Base-by-base conservation (phyloP, 2,888 invertebrate genomes). In the Yponomeuta cagnagella region DNA sequence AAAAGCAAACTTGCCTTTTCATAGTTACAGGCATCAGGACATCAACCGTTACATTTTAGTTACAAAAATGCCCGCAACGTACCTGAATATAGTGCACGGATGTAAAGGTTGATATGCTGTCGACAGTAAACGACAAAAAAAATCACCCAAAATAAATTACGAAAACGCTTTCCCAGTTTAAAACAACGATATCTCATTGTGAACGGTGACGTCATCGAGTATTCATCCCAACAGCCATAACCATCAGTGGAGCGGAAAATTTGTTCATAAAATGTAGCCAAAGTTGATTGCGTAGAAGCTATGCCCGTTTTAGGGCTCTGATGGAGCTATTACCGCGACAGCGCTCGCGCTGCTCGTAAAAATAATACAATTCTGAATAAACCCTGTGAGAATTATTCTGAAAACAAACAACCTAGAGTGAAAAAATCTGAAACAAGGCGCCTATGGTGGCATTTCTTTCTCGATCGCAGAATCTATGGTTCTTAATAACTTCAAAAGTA, bases 181-280 rank as follows among this genome's bases (percentile, higher is more conserved):
- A 15, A 58, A 15, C 5, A 58, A 58, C 52, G 12, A 58, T 58
- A 58, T 58, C 52, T 58, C 52, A 58, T 12, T 58, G 52, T 58
- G 52, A 58, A 64, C 10, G 43, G 31, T n/a, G 67, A 67, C 43
- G 52, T 58, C 68, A 68, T 68, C 10, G 30, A 48, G 68, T 52
- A 52, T 48, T 52, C 68, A 68, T 68, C 71, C 64, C 68, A 68
- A 70, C 69, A 72, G 70, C 70, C 71, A 67, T 72, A 67, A 71
- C 30, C 66, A 52, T 64, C 70, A 70, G 67, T 69, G 71, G 68
- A 65, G 72, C 72, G 74, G 75, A 74, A 77, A 75, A 75, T 75
- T 74, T 69, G 71, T 73, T 75, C 73, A 75, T 75, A 74, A 77
- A 76, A 75, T 74, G 73, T 73, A 74, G 71, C 72, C 67, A 43